These are phyloP conservation scores for Zootoca vivipara DNA, from an alignment of 2,113 vertebrate species.

Conservation along the genomic window DNA sequence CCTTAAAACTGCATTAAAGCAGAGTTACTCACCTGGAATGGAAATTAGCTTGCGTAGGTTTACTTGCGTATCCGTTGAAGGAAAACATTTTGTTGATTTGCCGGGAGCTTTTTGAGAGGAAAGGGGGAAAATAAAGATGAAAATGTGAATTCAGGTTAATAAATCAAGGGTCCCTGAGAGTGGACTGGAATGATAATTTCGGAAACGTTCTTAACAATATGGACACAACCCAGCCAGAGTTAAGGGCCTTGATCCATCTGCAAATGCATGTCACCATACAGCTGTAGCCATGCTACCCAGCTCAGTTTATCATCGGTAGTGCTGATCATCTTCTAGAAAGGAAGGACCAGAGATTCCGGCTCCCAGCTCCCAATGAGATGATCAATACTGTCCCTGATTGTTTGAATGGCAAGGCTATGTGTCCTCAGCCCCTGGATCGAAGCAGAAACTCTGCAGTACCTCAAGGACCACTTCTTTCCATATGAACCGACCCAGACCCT, in stretches of 20 bases:
- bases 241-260: background rate
- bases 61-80: conserved; percentile 2
- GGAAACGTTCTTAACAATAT: background rate
- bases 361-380: background rate
- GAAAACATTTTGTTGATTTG: conserved; percentile 19
- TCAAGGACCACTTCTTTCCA: too few species aligned
- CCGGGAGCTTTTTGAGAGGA: background rate
- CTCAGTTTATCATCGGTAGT: background rate
- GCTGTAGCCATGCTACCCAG: too few species aligned
- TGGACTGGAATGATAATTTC: background rate
- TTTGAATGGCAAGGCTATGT: too few species aligned
- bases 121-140: background rate
- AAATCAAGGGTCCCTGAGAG: background rate
- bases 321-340: background rate
- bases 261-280: too few species aligned
- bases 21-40: conserved; percentile 32
- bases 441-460: too few species aligned
- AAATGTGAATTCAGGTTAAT: conserved; percentile 2
- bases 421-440: background rate
- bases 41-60: conserved; percentile 21
- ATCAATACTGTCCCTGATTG: background rate
- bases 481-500: too few species aligned
- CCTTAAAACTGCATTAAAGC: conserved; percentile 7
- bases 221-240: background rate
- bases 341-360: too few species aligned